Evolutionary conservation across 2,888 invertebrate species (phyloP).

Genomic region (Zeuzera pyrina): DNA sequence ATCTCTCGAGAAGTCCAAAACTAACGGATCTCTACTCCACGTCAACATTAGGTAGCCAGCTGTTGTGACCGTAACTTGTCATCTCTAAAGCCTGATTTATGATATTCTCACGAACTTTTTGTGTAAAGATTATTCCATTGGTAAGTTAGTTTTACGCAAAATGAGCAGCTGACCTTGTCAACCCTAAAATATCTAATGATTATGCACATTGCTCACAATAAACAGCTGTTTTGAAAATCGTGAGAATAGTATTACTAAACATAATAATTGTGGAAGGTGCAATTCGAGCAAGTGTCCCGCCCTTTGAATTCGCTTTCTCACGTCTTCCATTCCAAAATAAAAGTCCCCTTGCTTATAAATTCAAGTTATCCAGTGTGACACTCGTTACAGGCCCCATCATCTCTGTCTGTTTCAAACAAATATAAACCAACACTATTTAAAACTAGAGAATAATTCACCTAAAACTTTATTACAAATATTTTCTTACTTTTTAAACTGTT

Average conservation of each 20-base stretch:
- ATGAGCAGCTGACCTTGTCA: slow-evolving; percentile 51
- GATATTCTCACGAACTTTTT: slow-evolving; percentile 25
- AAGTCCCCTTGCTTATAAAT: slow-evolving; percentile 64
- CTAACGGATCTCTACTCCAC: slow-evolving; percentile 45
- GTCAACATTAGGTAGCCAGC: slow-evolving; percentile 60
- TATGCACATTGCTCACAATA: slow-evolving; percentile 46
- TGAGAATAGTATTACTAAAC: slow-evolving; percentile 44
- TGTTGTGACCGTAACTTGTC: slow-evolving; percentile 25
- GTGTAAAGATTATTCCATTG: slow-evolving; percentile 36
- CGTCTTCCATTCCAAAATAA: slow-evolving; percentile 35
- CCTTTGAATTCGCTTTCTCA: slow-evolving; percentile 61
- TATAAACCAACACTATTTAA: too few species aligned
- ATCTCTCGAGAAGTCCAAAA: slow-evolving; percentile 36
- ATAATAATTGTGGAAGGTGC: slow-evolving; percentile 48
- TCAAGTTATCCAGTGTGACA: slow-evolving; percentile 55
- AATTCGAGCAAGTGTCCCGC: slow-evolving; percentile 60
- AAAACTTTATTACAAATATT: too few species aligned
- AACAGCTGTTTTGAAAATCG: slow-evolving; percentile 51
- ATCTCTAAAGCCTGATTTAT: slow-evolving; percentile 21
- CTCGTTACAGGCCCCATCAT: too few species aligned
- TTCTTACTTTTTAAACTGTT: too few species aligned
- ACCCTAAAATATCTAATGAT: slow-evolving; percentile 64
- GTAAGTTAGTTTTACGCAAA: slow-evolving; percentile 47
- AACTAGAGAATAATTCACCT: too few species aligned
- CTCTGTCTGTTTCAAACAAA: too few species aligned